Evolutionary conservation across 2,888 invertebrate genomes (phyloP), one percentile per base, ranked within the genome.

Genomic region (Oasisia sp.): DNA sequence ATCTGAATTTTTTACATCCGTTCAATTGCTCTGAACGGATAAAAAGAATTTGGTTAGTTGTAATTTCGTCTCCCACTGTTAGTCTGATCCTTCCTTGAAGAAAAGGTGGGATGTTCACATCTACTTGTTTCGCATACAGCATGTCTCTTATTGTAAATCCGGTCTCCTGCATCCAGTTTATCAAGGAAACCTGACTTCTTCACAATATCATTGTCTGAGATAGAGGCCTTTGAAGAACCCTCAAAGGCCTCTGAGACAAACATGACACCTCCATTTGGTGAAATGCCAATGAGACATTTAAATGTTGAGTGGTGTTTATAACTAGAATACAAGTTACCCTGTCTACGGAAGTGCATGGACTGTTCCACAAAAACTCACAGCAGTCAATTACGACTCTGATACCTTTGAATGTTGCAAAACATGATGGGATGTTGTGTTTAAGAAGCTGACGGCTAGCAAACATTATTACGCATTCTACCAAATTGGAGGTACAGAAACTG

Each of bases 341-440:
- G 74, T 74, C 74, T 74, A 74, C 74, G 74, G 27, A 74, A 74
- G 74, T 74, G 74, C 74, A 27, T 74, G 27, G 74, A 74, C 74
- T 74, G 74, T 74, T 74, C 74, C 27, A 74, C 74, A 74, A 74
- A 74, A 74, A 74, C 27, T 74, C 74, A 74, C 74, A 74, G 74
- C 74, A 74, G 27, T 74, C 74, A 74, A 74, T 74, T 74, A 74
- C 27, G 74, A 74, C 74, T 27, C 74, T 19, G 74, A 74, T 74
- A 27, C 27, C 74, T 19, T 74, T 74, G 74, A 74, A 74, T 27
- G 27, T 74, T 74, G 74, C 74, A 74, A 74, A 74, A 74, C 74
- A 74, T 27, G 74, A 7, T 74, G 74, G 74, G 5, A 27, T 74
- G 74, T 19, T 74, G 27, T 7, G 74, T 27, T 74, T 74, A 27